Evolutionary conservation across 2,797 vertebrate species (phyloP).

Genomic region (Pteropus rufus): DNA sequence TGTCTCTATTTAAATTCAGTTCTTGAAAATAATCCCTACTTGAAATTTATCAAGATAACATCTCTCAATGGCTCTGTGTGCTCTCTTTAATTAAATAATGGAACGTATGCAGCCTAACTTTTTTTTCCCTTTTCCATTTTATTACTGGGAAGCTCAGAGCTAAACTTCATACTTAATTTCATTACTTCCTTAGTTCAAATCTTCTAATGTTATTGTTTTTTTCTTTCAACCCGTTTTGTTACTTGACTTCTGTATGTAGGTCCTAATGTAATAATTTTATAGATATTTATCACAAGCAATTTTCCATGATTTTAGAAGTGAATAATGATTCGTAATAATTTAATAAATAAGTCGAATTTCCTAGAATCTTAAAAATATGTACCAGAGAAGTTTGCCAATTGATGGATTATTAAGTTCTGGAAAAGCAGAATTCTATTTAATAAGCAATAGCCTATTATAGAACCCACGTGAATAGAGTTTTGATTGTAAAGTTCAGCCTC

Average conservation of each 20-base stretch:
- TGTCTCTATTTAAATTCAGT: neutral
- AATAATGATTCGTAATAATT: neutral
- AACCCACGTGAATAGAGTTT: neutral
- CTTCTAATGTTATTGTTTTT: neutral
- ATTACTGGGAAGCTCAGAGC: neutral
- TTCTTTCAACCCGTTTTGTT: conserved; percentile 25
- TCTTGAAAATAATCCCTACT: neutral
- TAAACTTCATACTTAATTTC: neutral
- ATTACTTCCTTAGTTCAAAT: neutral
- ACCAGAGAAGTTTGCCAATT: neutral
- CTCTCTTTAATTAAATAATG: neutral
- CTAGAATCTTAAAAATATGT: neutral
- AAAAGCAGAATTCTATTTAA: neutral
- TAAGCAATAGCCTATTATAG: neutral
- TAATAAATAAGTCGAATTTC: neutral
- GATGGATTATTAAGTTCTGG: neutral
- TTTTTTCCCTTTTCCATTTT: neutral
- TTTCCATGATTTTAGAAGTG: neutral
- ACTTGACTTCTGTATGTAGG: neutral
- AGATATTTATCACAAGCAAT: neutral
- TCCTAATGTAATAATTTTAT: neutral
- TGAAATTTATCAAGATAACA: neutral
- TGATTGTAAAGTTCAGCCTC: neutral
- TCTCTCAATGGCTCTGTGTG: neutral
- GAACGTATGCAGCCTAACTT: neutral